A percentile compares a stretch with the other conserved stretches of the same genome.
Conservation (phyloP, 2,113 vertebrate species). For the Haplochromis vanheusdeni region DNA sequence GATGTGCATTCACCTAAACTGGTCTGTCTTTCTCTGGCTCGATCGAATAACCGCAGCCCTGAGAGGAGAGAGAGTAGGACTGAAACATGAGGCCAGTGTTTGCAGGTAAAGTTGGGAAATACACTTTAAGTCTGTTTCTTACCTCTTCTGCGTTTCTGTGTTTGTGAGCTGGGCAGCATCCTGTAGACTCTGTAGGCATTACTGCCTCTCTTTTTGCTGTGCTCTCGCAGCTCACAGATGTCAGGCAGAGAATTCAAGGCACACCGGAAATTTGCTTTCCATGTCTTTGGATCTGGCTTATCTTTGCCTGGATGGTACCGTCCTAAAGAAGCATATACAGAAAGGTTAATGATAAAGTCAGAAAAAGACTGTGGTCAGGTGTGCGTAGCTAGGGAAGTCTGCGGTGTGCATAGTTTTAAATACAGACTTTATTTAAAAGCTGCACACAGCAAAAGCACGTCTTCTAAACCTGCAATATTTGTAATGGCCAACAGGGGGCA, state of each 20-base stretch:
- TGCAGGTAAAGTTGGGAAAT: neutral
- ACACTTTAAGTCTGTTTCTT: neutral
- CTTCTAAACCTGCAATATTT: neutral
- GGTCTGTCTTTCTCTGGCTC: neutral
- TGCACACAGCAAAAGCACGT: neutral
- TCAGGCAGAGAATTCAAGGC: constrained; percentile 75
- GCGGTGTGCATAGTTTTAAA: neutral
- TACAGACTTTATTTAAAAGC: neutral
- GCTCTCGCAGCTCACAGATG: constrained; percentile 70
- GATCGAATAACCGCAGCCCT: constrained; percentile 27
- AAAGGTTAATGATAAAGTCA: neutral
- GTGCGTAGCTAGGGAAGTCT: neutral
- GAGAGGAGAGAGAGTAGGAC: neutral
- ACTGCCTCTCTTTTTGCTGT: constrained; percentile 73
- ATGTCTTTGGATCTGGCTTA: constrained; percentile 75
- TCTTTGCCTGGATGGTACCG: constrained; percentile 70
- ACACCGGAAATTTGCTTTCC: constrained; percentile 79
- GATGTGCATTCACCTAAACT: neutral
- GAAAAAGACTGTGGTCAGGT: neutral
- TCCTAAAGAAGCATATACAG: constrained; percentile 14
- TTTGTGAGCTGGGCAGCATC: constrained; percentile 63
- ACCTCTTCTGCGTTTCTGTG: constrained; percentile 61
- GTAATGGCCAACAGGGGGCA: neutral
- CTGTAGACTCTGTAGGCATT: constrained; percentile 73
- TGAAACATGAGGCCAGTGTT: neutral